Percentiles rank a stretch among this genome's conserved stretches.
phyloP scores from a whole-genome alignment of 2,797 vertebrate species.

The Thunnus albacares region DNA sequence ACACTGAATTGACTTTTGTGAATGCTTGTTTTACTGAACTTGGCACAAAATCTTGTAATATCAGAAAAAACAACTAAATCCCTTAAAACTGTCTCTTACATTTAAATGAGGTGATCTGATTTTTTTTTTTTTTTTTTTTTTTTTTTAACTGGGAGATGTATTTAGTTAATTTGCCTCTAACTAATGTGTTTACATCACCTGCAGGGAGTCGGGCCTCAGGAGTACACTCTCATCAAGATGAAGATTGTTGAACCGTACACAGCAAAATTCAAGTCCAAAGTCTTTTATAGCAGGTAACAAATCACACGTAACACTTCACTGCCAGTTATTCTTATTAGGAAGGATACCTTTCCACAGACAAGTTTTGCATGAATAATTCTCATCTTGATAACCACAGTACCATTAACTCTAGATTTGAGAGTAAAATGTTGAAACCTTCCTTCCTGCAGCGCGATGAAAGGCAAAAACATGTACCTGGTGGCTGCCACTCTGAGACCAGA shows the following conservation, averaged over 20 bases:
- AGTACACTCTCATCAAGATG: conserved; percentile 97
- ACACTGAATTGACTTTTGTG: neutral
- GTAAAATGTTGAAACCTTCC: neutral
- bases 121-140: no score
- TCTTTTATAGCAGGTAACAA: conserved; percentile 83
- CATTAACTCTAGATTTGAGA: neutral
- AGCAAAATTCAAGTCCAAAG: conserved; percentile 91
- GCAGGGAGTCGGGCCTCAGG: conserved; percentile 97
- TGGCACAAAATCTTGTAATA: neutral
- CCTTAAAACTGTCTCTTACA: neutral
- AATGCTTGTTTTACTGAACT: neutral
- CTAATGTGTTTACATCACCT: neutral
- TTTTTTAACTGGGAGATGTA: neutral
- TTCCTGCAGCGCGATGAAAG: conserved; percentile 89
- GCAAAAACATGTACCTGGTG: conserved; percentile 93
- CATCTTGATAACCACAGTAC: neutral
- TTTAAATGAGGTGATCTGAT: neutral
- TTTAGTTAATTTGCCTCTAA: conserved; percentile 6
- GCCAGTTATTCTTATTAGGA: neutral
- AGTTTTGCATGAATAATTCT: neutral
- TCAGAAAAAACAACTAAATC: neutral
- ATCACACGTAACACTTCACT: neutral
- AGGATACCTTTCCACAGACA: neutral
- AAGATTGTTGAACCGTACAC: conserved; percentile 95
- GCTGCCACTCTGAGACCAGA: conserved; percentile 97